Percentiles rank a stretch among this genome's conserved stretches.
Conservation (phyloP, 2,888 invertebrate genomes). For the Gari tellinella region DNA sequence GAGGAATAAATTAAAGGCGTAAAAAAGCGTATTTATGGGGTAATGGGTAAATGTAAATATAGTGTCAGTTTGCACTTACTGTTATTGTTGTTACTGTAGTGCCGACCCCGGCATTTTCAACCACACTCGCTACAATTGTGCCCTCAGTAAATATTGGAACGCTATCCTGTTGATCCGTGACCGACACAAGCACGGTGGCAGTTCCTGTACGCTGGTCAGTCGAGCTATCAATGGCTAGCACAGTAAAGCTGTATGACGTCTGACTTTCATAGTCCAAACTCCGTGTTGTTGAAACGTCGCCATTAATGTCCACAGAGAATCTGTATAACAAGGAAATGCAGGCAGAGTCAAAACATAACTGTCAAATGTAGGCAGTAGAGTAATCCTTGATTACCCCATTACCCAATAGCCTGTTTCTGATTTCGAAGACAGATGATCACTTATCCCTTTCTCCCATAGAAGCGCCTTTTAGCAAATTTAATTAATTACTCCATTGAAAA, state of each 20-base stretch:
- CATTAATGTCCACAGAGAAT: constrained; percentile 34
- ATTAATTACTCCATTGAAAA: too few relatives aligned
- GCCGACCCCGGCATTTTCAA: constrained; percentile 58
- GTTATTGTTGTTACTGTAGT: constrained; percentile 55
- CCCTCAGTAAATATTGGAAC: constrained; percentile 74
- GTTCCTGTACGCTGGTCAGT: constrained; percentile 66
- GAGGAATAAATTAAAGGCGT: too few relatives aligned
- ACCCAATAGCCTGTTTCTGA: too few relatives aligned
- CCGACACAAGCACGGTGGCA: constrained; percentile 72
- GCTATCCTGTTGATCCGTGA: constrained; percentile 77
- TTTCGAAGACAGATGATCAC: too few relatives aligned
- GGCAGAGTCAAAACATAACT: too few relatives aligned
- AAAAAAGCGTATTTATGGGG: too few relatives aligned
- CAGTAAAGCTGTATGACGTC: constrained; percentile 59
- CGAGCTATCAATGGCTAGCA: constrained; percentile 67
- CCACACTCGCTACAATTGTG: constrained; percentile 62
- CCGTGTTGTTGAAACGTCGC: constrained; percentile 65
- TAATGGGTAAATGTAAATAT: too few relatives aligned
- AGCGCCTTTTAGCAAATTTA: too few relatives aligned
- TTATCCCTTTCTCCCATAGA: too few relatives aligned
- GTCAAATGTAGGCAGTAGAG: too few relatives aligned
- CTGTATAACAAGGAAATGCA: too few relatives aligned
- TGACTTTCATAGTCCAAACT: constrained; percentile 69
- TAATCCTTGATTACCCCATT: too few relatives aligned
- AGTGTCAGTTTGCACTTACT: constrained; percentile 35